Evolutionary conservation across 2,797 vertebrate genomes (phyloP).

Genomic region (Anabas testudineus): DNA sequence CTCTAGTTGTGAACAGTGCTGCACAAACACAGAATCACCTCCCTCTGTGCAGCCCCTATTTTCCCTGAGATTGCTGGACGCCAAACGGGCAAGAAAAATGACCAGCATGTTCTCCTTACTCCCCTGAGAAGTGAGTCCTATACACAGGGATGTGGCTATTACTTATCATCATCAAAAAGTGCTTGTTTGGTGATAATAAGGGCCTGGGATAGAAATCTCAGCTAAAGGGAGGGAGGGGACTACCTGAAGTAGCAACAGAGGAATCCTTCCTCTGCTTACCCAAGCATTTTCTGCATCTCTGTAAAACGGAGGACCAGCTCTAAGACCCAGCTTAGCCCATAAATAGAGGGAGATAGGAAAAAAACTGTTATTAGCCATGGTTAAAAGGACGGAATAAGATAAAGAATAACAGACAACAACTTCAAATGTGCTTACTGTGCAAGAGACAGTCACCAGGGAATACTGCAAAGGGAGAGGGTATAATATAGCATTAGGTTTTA

Average conservation of each 20-base stretch:
- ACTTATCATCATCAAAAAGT: slow-evolving; percentile 86
- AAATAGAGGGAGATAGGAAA: slow-evolving; percentile 77
- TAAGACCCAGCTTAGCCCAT: slow-evolving; percentile 78
- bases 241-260: slow-evolving; percentile 78
- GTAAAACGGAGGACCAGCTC: slow-evolving; percentile 73
- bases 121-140: slow-evolving; percentile 78
- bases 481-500: slow-evolving; percentile 37
- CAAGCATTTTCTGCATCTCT: slow-evolving; percentile 76
- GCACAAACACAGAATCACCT: slow-evolving; percentile 65
- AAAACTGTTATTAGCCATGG: slow-evolving; percentile 75
- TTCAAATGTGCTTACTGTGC: slow-evolving; percentile 77
- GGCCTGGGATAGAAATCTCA: slow-evolving; percentile 80
- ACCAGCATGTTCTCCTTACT: slow-evolving; percentile 69
- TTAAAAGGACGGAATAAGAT: slow-evolving; percentile 71
- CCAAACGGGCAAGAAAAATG: slow-evolving; percentile 82
- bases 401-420: slow-evolving; percentile 77
- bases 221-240: slow-evolving; percentile 75
- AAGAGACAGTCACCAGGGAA: slow-evolving; percentile 60
- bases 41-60: slow-evolving; percentile 54
- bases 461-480: slow-evolving; percentile 13
- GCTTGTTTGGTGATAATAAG: slow-evolving; percentile 85
- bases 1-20: slow-evolving; percentile 47
- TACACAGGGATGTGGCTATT: slow-evolving; percentile 81
- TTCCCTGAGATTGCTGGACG: slow-evolving; percentile 66
- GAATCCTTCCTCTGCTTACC: slow-evolving; percentile 82